Conservation (phyloP, 2,113 vertebrate species). For the Halcyon senegalensis region DNA sequence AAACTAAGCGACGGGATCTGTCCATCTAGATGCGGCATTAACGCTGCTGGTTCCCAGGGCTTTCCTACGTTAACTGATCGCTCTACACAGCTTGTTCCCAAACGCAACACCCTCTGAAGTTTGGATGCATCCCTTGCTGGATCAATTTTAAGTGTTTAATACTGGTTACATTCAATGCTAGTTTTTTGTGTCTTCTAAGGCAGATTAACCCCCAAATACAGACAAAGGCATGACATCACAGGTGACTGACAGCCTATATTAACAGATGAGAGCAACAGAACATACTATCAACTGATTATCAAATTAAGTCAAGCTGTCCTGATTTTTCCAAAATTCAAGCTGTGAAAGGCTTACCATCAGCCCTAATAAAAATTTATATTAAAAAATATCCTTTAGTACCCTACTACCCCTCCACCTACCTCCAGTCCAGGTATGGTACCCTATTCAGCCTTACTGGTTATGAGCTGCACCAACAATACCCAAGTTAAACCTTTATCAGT, state of each 20-base stretch:
- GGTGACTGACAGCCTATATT: background rate
- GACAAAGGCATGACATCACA: background rate
- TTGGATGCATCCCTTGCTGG: background rate
- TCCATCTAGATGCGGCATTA: background rate
- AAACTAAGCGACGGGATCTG: background rate
- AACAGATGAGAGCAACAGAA: background rate
- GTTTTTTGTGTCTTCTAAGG: background rate
- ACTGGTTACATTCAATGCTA: background rate
- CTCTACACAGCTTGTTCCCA: background rate
- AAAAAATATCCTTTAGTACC: background rate
- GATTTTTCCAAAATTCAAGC: background rate
- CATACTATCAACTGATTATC: background rate
- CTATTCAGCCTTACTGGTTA: background rate
- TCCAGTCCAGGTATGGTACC: background rate
- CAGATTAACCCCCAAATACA: background rate
- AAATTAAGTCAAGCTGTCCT: background rate
- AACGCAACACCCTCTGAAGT: background rate
- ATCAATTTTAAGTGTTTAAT: background rate
- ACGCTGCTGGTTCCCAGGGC: background rate
- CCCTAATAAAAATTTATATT: background rate
- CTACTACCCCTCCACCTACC: background rate
- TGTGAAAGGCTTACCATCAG: background rate
- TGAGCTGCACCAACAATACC: background rate
- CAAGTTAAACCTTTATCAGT: background rate
- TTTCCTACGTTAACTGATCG: background rate